A percentile compares a stretch with the other conserved stretches of the same genome.
Evolutionary conservation across 2,888 invertebrate genomes (phyloP).

Genomic region (Blomia tropicalis): DNA sequence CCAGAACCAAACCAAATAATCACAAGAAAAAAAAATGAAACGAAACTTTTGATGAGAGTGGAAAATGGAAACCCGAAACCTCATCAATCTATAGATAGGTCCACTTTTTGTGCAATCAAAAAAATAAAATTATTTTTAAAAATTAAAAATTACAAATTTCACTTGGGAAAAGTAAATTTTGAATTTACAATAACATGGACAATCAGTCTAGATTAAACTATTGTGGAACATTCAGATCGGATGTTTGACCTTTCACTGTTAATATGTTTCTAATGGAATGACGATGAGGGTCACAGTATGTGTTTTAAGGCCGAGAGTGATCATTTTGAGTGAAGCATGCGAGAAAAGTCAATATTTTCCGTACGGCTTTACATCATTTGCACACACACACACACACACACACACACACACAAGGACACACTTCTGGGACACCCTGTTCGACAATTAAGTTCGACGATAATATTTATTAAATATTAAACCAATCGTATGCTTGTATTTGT

Average conservation of each 20-base stretch:
- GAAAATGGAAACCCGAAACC: not conserved
- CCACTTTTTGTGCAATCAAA: not conserved
- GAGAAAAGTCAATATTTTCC: slow-evolving; percentile 9
- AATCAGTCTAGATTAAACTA: slow-evolving; percentile 5
- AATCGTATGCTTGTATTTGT: too few species aligned
- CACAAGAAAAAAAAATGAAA: not conserved
- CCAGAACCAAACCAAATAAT: not conserved
- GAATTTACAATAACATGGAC: not conserved
- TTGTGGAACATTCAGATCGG: not conserved
- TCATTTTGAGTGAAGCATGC: too few species aligned
- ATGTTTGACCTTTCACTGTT: not conserved
- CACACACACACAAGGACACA: not conserved
- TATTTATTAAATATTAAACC: slow-evolving; percentile 8
- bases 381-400: too few species aligned
- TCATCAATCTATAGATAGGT: too few species aligned
- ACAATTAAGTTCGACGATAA: not conserved
- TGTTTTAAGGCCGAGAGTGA: not conserved
- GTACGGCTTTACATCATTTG: slow-evolving; percentile 5
- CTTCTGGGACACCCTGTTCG: too few species aligned
- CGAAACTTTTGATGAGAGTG: not conserved
- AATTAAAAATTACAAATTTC: not conserved
- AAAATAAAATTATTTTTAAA: not conserved
- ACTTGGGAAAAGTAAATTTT: too few species aligned
- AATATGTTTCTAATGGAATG: not conserved
- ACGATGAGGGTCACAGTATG: not conserved